Percentiles rank a stretch among this genome's conserved stretches.
These are phyloP conservation scores for Crotalus tigris DNA, from an alignment of 2,113 vertebrate genomes.

Conservation along the genomic window DNA sequence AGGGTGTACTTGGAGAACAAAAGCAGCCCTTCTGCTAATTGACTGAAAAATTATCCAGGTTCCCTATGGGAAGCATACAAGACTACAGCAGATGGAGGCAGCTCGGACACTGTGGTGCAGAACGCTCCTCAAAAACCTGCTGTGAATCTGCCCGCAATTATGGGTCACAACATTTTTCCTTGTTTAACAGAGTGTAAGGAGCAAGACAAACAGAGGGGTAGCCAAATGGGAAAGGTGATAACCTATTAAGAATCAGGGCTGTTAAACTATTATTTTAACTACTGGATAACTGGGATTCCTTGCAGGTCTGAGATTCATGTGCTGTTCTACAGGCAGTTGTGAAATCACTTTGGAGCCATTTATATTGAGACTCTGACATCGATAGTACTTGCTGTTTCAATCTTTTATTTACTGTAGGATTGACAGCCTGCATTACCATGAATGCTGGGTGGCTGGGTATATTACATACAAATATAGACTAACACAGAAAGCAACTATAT, in stretches of 20 bases:
- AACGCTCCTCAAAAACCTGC: slow-evolving; percentile 82
- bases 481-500: not conserved
- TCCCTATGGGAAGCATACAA: slow-evolving; percentile 80
- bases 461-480: not conserved
- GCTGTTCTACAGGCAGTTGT: slow-evolving; percentile 23
- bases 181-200: slow-evolving; percentile 80
- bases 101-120: slow-evolving; percentile 77
- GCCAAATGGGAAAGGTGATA: slow-evolving; percentile 68
- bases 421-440: not conserved
- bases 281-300: slow-evolving; percentile 17
- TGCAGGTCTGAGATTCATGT: not conserved
- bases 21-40: slow-evolving; percentile 98
- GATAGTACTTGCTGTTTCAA: not conserved
- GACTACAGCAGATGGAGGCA: slow-evolving; percentile 90
- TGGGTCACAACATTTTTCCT: slow-evolving; percentile 82
- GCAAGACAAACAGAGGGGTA: slow-evolving; percentile 65
- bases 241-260: slow-evolving; percentile 45
- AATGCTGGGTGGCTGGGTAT: not conserved
- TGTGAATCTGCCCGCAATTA: slow-evolving; percentile 85
- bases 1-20: slow-evolving; percentile 84
- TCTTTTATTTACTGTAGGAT: not conserved
- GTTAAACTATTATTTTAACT: slow-evolving; percentile 45
- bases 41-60: slow-evolving; percentile 98
- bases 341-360: slow-evolving; percentile 26
- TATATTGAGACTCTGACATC: slow-evolving; percentile 30